Evolutionary conservation across 35 echinoderm and acorn worm genomes (phyloP).

Genomic region (Holothuria glaberrima): DNA sequence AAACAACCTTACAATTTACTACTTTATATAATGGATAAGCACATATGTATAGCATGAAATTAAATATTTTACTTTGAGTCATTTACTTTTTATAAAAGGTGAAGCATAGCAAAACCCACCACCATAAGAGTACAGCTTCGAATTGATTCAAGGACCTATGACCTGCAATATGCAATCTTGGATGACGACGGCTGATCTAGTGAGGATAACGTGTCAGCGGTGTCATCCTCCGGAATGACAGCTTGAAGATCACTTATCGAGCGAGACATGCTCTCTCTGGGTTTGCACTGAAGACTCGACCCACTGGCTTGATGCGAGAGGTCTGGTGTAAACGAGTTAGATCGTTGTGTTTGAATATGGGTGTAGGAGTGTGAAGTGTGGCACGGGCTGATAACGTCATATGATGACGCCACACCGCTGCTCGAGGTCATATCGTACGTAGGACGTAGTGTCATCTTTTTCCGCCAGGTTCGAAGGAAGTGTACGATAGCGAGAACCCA

Average conservation of each 20-base stretch:
- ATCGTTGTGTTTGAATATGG: constrained; percentile 20
- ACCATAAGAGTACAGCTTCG: background rate
- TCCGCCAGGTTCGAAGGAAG: constrained; percentile 47
- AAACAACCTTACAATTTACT: too few species aligned
- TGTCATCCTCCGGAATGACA: constrained; percentile 16
- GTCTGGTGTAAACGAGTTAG: constrained; percentile 37
- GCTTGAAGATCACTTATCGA: constrained; percentile 47
- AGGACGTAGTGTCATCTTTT: constrained; percentile 51
- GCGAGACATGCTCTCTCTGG: background rate
- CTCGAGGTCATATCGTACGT: constrained; percentile 31
- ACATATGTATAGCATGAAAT: background rate
- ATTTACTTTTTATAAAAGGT: background rate
- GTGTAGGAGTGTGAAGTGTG: constrained; percentile 19
- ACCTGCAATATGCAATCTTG: background rate
- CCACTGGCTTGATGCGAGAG: constrained; percentile 22
- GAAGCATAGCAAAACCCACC: constrained; percentile 10
- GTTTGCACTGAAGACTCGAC: constrained; percentile 1
- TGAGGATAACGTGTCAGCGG: background rate
- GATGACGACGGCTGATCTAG: constrained; percentile 31
- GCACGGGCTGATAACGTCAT: constrained; percentile 3
- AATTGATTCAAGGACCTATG: background rate
- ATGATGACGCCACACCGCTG: background rate
- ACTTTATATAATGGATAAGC: too few species aligned
- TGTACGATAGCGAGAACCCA: constrained; percentile 40
- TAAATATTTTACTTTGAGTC: background rate